Conservation (phyloP, 2,888 invertebrate species). For the Hipparchia sbordonii region DNA sequence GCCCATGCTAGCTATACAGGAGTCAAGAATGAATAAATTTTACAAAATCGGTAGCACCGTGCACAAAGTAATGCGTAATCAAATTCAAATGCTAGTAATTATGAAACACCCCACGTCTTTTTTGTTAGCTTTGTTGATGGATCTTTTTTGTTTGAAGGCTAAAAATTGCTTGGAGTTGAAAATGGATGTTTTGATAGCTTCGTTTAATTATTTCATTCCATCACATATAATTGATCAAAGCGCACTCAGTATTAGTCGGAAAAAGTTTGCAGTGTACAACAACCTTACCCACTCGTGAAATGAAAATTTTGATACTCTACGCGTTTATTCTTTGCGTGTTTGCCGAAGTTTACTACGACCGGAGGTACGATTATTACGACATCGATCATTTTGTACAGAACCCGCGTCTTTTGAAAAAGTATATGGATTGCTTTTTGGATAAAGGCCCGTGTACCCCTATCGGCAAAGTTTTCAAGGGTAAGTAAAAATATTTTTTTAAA, state of each 20-base stretch:
- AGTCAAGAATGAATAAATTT: too few relatives aligned
- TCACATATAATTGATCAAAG: conserved; percentile 21
- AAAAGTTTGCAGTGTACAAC: background rate
- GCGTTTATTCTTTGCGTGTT: conserved; percentile 41
- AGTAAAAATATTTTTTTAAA: conserved; percentile 44
- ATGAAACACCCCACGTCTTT: background rate
- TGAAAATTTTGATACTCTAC: conserved; percentile 38
- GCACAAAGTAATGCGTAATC: too few relatives aligned
- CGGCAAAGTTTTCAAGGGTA: conserved; percentile 64
- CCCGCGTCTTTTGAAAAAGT: conserved; percentile 85
- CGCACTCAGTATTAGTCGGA: background rate
- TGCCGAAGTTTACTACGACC: conserved; percentile 56
- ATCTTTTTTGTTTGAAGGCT: conserved; percentile 54
- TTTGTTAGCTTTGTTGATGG: background rate
- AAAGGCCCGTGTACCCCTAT: conserved; percentile 67
- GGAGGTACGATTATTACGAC: conserved; percentile 85
- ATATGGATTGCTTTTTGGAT: conserved; percentile 84
- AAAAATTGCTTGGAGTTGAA: conserved; percentile 51
- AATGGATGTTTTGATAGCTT: conserved; percentile 56
- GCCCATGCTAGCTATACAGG: too few relatives aligned
- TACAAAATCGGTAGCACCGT: too few relatives aligned
- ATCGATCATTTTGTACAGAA: conserved; percentile 86
- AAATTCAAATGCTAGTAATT: too few relatives aligned
- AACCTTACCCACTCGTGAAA: conserved; percentile 34
- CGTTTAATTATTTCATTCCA: conserved; percentile 48